Conservation (phyloP, 2,113 vertebrate species). For the Oxygymnocypris stewartii region DNA sequence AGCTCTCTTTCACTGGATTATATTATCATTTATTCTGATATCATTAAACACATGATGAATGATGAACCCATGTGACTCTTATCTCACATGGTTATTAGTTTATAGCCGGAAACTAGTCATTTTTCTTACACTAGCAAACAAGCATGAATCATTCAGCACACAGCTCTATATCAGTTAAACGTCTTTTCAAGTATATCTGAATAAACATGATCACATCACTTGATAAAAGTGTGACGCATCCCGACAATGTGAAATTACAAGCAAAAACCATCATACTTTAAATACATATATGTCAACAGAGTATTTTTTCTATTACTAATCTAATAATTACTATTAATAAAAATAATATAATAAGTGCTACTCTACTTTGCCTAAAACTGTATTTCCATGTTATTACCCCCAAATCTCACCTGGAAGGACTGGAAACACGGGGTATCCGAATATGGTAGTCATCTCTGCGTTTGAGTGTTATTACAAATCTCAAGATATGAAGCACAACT, state of each 20-base stretch:
- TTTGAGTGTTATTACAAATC: not conserved
- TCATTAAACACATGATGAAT: not conserved
- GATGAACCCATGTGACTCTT: constrained; percentile 11
- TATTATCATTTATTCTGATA: not conserved
- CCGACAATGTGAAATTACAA: not conserved
- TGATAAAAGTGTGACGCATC: not conserved
- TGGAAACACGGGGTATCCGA: constrained; percentile 73
- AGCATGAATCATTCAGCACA: not conserved
- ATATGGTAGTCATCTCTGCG: constrained; percentile 70
- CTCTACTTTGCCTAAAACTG: not conserved
- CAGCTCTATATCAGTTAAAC: not conserved
- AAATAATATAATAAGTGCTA: not conserved
- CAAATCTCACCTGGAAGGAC: constrained; percentile 74
- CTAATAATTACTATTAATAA: not conserved
- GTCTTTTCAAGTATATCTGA: not conserved
- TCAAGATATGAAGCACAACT: constrained; percentile 12
- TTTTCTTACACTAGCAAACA: not conserved
- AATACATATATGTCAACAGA: not conserved
- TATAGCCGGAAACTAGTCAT: not conserved
- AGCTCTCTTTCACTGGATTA: not conserved
- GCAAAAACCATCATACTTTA: not conserved
- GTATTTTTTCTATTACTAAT: no score
- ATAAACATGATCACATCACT: not conserved
- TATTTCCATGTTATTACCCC: not conserved
- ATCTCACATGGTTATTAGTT: not conserved